Evolutionary conservation across 2,113 vertebrate genomes (phyloP), one percentile per base, ranked within the genome.

Genomic region (Otus sunia): DNA sequence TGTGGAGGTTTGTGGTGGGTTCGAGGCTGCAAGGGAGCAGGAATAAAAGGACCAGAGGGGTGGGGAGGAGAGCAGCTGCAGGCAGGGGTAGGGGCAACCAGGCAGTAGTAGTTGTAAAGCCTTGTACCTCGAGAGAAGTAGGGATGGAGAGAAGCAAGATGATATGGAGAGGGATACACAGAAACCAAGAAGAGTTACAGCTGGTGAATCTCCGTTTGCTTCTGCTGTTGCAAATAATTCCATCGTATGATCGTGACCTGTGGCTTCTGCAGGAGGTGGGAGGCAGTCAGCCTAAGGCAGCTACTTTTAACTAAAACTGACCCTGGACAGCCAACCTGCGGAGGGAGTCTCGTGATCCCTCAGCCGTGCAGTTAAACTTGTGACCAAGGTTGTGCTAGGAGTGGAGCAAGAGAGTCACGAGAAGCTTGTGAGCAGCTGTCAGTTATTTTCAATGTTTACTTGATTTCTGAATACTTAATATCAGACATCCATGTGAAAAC

Each of bases 401-500:
- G 64, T 39, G 86, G 71, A 67, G 74, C 53, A 12, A 23, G 58
- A 71, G 47, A 56, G 83, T 75, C 91, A 52, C 6, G 95, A 58
- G 90, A 3, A 47, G 83, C 83, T 80, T 34, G 50, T 73, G 76
- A 88, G 76, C 95, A 30, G 67, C 84, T 49, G 18, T 53, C 80
- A 76, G 9, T 75, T 55, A 1, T 6, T 25, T 55, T 21, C 67
- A 12, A 6, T 3, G 41, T 36, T 49, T 71, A 14, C 26, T 55
- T 5, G 20, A 11, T 59, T 63, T 25, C 41, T 62, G 59, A 8
- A 2, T 18, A 16, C 11, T 20, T 1, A 0, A 1, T 4, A 11
- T 52, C 50, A 8, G 26, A 1, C 39, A 32, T 2, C 41, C 15
- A 0, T 2, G 50, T 15, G 43, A 15, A 36, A 50, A 4, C 60